Conservation (phyloP, 2,113 vertebrate species). For the Melospiza georgiana region DNA sequence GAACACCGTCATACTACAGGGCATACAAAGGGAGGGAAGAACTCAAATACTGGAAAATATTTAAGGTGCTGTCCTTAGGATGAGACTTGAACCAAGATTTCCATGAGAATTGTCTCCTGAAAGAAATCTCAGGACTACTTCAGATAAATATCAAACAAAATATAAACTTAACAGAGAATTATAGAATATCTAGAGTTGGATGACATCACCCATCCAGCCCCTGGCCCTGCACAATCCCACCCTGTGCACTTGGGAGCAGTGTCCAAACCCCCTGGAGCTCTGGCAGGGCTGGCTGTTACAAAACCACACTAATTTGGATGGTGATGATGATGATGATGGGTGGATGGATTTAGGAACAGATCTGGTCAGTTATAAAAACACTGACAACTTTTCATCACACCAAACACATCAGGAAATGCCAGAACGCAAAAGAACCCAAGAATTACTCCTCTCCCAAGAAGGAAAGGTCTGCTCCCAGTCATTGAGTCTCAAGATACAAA, state of each 20-base stretch:
- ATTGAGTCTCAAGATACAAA: not conserved
- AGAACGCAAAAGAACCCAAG: not conserved
- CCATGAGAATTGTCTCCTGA: not conserved
- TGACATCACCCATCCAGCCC: no score
- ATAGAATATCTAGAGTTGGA: accelerated
- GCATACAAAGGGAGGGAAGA: not conserved
- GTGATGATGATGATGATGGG: not conserved
- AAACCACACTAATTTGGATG: accelerated
- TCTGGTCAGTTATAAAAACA: not conserved
- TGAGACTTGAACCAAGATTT: not conserved
- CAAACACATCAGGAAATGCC: not conserved
- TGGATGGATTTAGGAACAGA: not conserved
- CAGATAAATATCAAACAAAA: not conserved
- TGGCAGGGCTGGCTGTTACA: not conserved
- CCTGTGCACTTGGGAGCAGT: not conserved
- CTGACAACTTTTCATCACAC: not conserved
- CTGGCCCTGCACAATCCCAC: not conserved
- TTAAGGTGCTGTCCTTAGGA: not conserved
- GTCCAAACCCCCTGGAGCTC: not conserved
- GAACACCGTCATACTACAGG: no score
- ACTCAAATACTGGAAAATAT: not conserved
- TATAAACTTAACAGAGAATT: not conserved
- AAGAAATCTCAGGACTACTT: not conserved
- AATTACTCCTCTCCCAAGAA: not conserved
- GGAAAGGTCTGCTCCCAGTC: not conserved